These are phyloP conservation scores for Bombus affinis DNA, from an alignment of 1,140 invertebrate species.

Conservation along the genomic window DNA sequence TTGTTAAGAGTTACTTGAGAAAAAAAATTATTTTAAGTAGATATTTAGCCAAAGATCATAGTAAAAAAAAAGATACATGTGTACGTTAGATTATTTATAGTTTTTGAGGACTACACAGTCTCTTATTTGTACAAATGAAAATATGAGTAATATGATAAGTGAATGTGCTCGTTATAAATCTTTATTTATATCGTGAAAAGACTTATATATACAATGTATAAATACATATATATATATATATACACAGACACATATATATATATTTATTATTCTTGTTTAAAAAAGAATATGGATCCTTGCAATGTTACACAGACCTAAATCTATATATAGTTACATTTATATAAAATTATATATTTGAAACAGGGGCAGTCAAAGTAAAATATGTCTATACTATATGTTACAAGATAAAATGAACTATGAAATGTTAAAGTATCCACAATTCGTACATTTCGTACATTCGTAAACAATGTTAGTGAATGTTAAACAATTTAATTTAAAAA, in stretches of 20 bases:
- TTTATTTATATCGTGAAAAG: conserved; percentile 70
- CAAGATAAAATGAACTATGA: conserved; percentile 38
- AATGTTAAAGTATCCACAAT: conserved; percentile 12
- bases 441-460: no score
- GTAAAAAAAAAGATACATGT: conserved; percentile 47
- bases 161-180: conserved; percentile 62
- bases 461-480: not conserved
- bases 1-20: conserved; percentile 64
- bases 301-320: conserved; percentile 57
- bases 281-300: conserved; percentile 51
- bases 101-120: conserved; percentile 58
- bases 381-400: conserved; percentile 50
- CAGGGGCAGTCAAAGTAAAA: conserved; percentile 33
- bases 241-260: conserved; percentile 38
- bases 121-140: conserved; percentile 70
- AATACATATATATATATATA: conserved; percentile 32
- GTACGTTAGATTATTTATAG: conserved; percentile 62
- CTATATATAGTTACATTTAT: conserved; percentile 60
- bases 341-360: conserved; percentile 52
- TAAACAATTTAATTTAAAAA: conserved; percentile 3
- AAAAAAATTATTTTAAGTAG: conserved; percentile 62
- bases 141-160: conserved; percentile 54
- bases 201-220: conserved; percentile 64
- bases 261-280: conserved; percentile 64
- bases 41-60: conserved; percentile 77